phyloP scores from a whole-genome alignment of 37 sponge, comb jelly and placozoan species.

The Axinella damicornis region DNA sequence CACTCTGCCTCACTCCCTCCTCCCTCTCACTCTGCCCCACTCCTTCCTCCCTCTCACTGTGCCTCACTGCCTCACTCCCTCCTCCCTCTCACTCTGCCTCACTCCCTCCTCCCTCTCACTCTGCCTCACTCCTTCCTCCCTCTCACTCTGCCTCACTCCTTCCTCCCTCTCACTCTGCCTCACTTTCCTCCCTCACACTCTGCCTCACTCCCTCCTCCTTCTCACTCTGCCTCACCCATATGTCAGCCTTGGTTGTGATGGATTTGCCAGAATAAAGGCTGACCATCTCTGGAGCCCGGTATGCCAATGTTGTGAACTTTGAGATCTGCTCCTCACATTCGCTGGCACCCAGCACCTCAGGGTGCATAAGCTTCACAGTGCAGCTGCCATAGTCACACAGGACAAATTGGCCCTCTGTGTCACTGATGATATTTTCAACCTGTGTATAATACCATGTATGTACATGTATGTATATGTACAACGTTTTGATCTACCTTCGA shows the following conservation, averaged over 20 bases:
- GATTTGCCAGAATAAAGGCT: slow-evolving; percentile 85
- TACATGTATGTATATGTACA: background rate
- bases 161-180: background rate
- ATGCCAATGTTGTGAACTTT: slow-evolving; percentile 92
- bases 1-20: background rate
- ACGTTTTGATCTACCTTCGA: no score
- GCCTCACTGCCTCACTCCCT: no score
- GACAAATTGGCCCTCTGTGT: slow-evolving; percentile 67
- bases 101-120: slow-evolving; percentile 61
- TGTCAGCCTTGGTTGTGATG: slow-evolving; percentile 89
- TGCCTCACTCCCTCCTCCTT: no score
- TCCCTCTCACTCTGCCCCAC: background rate
- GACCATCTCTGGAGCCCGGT: slow-evolving; percentile 97
- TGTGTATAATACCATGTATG: slow-evolving; percentile 5
- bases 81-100: background rate
- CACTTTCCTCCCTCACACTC: no score
- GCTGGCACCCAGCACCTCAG: slow-evolving; percentile 51
- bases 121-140: background rate
- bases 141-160: background rate
- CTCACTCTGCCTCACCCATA: slow-evolving; percentile 77
- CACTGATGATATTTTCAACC: slow-evolving; percentile 93
- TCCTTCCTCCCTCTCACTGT: no score
- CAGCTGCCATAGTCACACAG: slow-evolving; percentile 98
- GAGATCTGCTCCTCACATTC: slow-evolving; percentile 80
- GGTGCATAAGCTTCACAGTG: slow-evolving; percentile 65